phyloP scores from a whole-genome alignment of 2,888 invertebrate species.

The Heliconius ethilla region DNA sequence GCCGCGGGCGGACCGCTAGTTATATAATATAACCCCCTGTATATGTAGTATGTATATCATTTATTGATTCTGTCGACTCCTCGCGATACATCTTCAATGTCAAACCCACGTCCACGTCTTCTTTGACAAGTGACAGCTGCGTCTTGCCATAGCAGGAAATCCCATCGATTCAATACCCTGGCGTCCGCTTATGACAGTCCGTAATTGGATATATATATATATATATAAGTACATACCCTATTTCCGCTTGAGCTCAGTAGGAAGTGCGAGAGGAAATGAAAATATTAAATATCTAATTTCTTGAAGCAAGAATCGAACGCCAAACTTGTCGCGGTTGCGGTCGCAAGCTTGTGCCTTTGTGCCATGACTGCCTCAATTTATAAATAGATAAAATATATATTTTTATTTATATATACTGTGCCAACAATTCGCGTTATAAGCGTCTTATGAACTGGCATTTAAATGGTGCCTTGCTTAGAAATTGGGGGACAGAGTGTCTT shows the following conservation, averaged over 20 bases:
- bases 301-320: no score
- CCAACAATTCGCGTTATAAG: no score
- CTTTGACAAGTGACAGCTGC: slow-evolving; percentile 39
- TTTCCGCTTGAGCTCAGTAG: not conserved
- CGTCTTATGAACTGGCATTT: no score
- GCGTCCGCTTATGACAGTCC: slow-evolving; percentile 29
- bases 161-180: slow-evolving; percentile 30
- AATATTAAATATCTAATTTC: no score
- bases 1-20: not conserved
- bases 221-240: not conserved
- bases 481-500: no score
- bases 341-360: no score
- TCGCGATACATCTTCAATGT: slow-evolving; percentile 32
- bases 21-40: not conserved
- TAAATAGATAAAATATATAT: no score
- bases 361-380: no score
- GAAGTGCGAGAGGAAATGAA: not conserved
- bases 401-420: no score
- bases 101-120: slow-evolving; percentile 35
- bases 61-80: slow-evolving; percentile 21
- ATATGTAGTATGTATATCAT: not conserved
- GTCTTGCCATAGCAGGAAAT: slow-evolving; percentile 34
- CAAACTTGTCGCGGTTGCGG: no score
- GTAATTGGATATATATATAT: slow-evolving; percentile 29
- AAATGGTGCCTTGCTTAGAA: no score